A percentile compares a stretch with the other conserved stretches of the same genome.
Evolutionary conservation across 2,797 vertebrate species (phyloP).

Genomic region (Liparis tanakae): DNA sequence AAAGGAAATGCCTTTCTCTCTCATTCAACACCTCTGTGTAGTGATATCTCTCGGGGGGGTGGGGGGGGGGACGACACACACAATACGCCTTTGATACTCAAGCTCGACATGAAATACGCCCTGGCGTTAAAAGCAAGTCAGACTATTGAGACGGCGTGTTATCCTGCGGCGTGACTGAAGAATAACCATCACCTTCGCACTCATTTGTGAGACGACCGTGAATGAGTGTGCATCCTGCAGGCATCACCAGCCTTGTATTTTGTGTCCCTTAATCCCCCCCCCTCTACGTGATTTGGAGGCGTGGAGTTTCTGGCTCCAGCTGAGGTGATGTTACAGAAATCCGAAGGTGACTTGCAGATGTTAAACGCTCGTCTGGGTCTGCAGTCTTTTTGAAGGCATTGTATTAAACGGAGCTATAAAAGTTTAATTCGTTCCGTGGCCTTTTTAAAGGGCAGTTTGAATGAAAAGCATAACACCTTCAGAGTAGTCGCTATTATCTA

Average conservation of each 20-base stretch:
- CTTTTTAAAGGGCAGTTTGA: slow-evolving; percentile 34
- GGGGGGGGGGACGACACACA: not conserved
- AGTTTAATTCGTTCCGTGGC: slow-evolving; percentile 7
- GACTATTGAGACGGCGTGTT: not conserved
- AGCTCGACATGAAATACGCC: slow-evolving; percentile 19
- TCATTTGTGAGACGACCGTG: slow-evolving; percentile 8
- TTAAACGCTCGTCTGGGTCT: not conserved
- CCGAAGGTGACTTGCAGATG: not conserved
- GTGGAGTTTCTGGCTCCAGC: not conserved
- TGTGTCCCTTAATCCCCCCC: not conserved
- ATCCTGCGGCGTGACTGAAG: slow-evolving; percentile 16
- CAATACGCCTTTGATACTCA: slow-evolving; percentile 16
- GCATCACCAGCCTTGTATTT: not conserved
- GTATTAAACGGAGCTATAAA: slow-evolving; percentile 10
- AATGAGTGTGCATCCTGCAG: slow-evolving; percentile 27
- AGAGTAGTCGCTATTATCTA: slow-evolving; percentile 18
- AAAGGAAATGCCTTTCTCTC: slow-evolving; percentile 1
- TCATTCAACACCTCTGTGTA: not conserved
- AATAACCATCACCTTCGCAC: slow-evolving; percentile 36
- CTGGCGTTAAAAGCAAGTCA: slow-evolving; percentile 2
- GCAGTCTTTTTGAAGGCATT: slow-evolving; percentile 7
- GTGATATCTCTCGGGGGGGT: slow-evolving; percentile 15
- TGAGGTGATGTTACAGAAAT: slow-evolving; percentile 17
- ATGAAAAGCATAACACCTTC: not conserved
- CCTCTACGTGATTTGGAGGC: not conserved